These are phyloP conservation scores for Dione juno DNA, from an alignment of 2,888 invertebrate species.

Conservation along the genomic window DNA sequence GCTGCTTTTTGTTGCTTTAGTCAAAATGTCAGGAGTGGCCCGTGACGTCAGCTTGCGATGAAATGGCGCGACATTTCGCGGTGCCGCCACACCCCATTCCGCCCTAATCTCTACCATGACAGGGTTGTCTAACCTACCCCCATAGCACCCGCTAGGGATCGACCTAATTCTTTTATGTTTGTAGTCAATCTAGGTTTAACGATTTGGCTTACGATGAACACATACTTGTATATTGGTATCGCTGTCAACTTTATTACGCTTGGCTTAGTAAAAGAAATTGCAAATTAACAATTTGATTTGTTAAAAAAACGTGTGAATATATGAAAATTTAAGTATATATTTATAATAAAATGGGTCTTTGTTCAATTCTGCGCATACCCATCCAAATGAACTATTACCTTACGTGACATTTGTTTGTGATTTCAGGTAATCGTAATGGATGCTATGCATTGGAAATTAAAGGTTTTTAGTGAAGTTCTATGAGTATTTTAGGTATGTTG, in stretches of 20 bases:
- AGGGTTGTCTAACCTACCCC: conserved; percentile 67
- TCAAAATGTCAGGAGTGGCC: conserved; percentile 80
- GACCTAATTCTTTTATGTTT: conserved; percentile 59
- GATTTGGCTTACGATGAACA: conserved; percentile 34
- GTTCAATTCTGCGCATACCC: not conserved
- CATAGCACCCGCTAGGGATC: conserved; percentile 59
- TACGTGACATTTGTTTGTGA: conserved; percentile 19
- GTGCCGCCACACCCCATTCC: conserved; percentile 74
- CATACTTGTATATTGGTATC: conserved; percentile 23
- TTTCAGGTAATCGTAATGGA: conserved; percentile 42
- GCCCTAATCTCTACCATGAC: conserved; percentile 76
- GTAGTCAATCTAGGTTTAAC: conserved; percentile 49
- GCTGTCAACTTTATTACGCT: conserved; percentile 6
- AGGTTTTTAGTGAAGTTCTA: conserved; percentile 16
- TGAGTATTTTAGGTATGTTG: conserved; percentile 35
- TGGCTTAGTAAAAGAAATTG: not conserved
- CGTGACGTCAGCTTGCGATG: conserved; percentile 73
- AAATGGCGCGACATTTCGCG: conserved; percentile 81
- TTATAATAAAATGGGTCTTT: not conserved
- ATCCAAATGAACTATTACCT: not conserved
- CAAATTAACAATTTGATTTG: not conserved
- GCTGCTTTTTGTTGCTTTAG: conserved; percentile 74
- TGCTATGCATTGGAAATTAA: conserved; percentile 21
- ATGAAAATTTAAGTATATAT: not conserved
- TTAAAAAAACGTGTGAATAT: not conserved